Conservation (phyloP, 2,113 vertebrate genomes). For the Podarcis muralis region DNA sequence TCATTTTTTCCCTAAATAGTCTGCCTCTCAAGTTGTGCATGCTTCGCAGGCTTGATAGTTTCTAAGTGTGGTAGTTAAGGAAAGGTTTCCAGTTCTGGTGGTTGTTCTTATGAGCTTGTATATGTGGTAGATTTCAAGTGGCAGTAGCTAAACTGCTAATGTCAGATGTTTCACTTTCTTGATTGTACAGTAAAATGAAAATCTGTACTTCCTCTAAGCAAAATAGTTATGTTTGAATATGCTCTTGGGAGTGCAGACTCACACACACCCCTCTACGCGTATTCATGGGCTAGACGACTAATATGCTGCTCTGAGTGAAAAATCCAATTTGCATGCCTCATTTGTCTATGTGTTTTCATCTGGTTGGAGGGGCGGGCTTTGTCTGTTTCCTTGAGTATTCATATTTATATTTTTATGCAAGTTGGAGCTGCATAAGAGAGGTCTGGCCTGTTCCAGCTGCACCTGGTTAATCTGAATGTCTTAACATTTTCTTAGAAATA, state of each 20-base stretch:
- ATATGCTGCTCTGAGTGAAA: conserved; percentile 50
- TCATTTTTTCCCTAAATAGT: conserved; percentile 12
- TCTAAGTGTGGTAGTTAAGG: conserved; percentile 43
- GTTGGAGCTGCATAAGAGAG: conserved; percentile 44
- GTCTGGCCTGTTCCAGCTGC: conserved; percentile 42
- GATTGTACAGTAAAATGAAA: conserved; percentile 12
- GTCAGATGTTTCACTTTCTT: conserved; percentile 32
- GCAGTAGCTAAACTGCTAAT: conserved; percentile 35
- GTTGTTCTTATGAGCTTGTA: conserved; percentile 49
- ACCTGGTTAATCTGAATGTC: conserved; percentile 66
- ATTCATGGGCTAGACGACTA: conserved; percentile 41
- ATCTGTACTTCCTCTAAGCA: background rate
- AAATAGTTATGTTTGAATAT: conserved; percentile 27
- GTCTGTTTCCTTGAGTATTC: conserved; percentile 18
- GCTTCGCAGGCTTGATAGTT: conserved; percentile 37
- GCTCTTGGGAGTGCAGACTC: conserved; percentile 24
- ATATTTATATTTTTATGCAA: conserved; percentile 44
- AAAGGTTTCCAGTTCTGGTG: conserved; percentile 44
- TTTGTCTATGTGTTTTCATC: conserved; percentile 33
- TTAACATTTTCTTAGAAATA: conserved; percentile 17
- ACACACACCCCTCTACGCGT: conserved; percentile 5
- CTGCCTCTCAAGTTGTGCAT: conserved; percentile 42
- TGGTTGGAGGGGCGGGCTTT: conserved; percentile 6
- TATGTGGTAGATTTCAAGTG: conserved; percentile 20
- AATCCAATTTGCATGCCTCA: conserved; percentile 13